Conservation (phyloP, 2,888 invertebrate species). For the Leucophenga maculata region DNA sequence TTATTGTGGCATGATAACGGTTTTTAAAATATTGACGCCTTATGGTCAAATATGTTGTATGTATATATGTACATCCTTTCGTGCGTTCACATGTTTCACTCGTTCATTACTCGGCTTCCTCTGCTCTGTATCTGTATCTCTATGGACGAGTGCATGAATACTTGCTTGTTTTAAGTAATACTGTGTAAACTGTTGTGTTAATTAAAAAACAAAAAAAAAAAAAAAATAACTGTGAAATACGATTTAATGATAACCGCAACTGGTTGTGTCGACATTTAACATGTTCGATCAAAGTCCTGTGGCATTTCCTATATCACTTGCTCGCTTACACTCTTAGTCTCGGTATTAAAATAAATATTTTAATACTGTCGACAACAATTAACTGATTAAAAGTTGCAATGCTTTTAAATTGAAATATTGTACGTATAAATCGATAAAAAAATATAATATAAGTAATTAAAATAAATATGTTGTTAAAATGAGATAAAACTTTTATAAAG, state of each 20-base stretch:
- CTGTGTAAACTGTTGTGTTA: conserved; percentile 63
- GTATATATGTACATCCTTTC: too few relatives aligned
- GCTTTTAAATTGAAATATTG: background rate
- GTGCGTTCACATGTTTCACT: background rate
- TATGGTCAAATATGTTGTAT: conserved; percentile 2
- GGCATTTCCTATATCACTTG: conserved; percentile 19
- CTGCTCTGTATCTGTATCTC: background rate
- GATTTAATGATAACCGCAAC: conserved; percentile 6
- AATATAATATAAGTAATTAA: too few relatives aligned
- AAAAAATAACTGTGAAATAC: background rate
- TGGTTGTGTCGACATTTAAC: background rate
- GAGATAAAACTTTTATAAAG: too few relatives aligned
- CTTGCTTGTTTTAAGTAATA: conserved; percentile 43
- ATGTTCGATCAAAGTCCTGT: background rate
- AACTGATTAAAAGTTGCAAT: conserved; percentile 61
- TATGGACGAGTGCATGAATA: conserved; percentile 6
- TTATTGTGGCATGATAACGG: conserved; percentile 71
- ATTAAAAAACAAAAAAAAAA: conserved; percentile 50
- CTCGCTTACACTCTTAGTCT: background rate
- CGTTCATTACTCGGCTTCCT: background rate
- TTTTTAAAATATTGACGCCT: conserved; percentile 43
- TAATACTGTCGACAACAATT: conserved; percentile 48
- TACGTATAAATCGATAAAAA: background rate
- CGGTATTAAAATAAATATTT: conserved; percentile 17
- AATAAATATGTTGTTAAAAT: too few relatives aligned